Evolutionary conservation across 2,888 invertebrate genomes (phyloP), one percentile per base, ranked within the genome.

Genomic region (Sinopyrophorus schimmeli): DNA sequence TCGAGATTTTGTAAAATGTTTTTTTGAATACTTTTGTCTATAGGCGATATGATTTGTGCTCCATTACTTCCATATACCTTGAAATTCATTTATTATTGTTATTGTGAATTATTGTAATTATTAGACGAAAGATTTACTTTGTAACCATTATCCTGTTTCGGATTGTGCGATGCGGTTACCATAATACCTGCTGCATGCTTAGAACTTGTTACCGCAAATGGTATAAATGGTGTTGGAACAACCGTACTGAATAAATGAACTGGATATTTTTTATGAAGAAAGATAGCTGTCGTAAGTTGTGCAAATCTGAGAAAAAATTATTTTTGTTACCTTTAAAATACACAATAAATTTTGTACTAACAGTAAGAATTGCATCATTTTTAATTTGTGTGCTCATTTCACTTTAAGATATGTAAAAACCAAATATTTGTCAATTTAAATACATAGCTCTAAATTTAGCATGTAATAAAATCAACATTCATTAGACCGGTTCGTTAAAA

Each of bases 141-240:
- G 68, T 97, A 99, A 1, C 98, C 98, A 72, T 98, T 98, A 69
- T 98, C 98, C 0, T 86, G 86, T 70, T 89, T 94, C 27, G 96
- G 87, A 75, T 99, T 99, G 72, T 99, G 99, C 0, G 98, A 98
- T 0, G 99, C 99, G 0, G 99, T 99, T 51, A 99, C 92, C 97
- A 99, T 97, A n/a, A 97, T 81, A 26, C 99, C 99, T 65, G 87
- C 90, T 1, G 85, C 83, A 42, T 89, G 88, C 10, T 83, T 81
- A 47, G 84, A 83, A 54, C 83, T 77, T 2, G 78, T 76, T 0
- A 95, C 87, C 0, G 86, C 83, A 73, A 89, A 99, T 0, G 99
- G 89, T 17, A 99, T 87, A 66, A 94, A 89, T 0, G 99, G 98
- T 0, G 99, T 99, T 0, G 97, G 92, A 40, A 87, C 89, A 7